Evolutionary conservation across 1,140 invertebrate species (phyloP), one percentile per base, ranked within the genome.

Genomic region (Trichoplusia ni): DNA sequence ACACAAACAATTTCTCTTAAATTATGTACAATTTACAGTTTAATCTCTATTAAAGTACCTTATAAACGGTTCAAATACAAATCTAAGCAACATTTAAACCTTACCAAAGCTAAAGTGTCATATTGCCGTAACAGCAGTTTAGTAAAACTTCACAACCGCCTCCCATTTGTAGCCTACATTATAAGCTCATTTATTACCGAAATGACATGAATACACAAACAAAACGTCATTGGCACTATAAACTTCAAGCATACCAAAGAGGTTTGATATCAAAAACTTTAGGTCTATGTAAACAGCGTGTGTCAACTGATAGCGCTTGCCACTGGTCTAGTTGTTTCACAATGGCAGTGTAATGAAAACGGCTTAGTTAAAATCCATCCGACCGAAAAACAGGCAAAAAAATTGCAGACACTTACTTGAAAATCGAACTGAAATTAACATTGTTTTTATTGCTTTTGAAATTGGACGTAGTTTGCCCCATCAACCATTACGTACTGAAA

Each of bases 171-270:
- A 72, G 68, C 61, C 72, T 75, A 74, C 29, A n/a, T 40, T 67
- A 27, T 79, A 83, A 83, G 81, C 81, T 83, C 81, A 74, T 76
- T n/a, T 69, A 53, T 74, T 63, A 71, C 62, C 68, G 58, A 68
- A 77, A 69, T 75, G 16, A 63, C 42, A 40, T 53, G 13, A 29
- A 63, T 60, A 56, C 47, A 2, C 11, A 21, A 58, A 42, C 33
- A 14, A 44, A 44, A 60, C 18, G 59, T 60, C 27, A 54, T 72
- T 72, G 71, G 59, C 67, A 73, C 71, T 73, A 68, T 38, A 59
- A 46, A 21, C 47, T 23, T 8, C 23, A 58, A 58, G 54, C 54
- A 4, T 60, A 35, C 38, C 29, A 23, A 60, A 60, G 40, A 44
- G 40, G 29, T 60, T 19, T 60, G 56, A 23, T 35, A 25, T 46